phyloP scores from a whole-genome alignment of 2,113 vertebrate genomes.

The Chamaetylas fuelleborni region DNA sequence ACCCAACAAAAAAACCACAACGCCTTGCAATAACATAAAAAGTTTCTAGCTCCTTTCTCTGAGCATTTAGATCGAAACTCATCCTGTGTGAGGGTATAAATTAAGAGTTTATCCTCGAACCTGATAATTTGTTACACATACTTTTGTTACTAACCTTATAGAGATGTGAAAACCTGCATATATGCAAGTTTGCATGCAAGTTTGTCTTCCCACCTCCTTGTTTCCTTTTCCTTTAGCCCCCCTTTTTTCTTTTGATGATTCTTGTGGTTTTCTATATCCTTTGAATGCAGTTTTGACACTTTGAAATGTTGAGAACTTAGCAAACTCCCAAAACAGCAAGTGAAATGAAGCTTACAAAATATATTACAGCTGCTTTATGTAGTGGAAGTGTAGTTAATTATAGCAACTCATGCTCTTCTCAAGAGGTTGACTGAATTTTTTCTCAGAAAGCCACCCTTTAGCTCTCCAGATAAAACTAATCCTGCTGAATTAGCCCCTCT shows the following conservation, averaged over 20 bases:
- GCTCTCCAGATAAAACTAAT: not conserved
- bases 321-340: not conserved
- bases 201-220: not conserved
- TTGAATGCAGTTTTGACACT: not conserved
- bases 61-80: not conserved
- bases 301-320: not conserved
- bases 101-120: not conserved
- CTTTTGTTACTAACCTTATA: not conserved
- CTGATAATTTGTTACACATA: not conserved
- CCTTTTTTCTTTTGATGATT: not conserved
- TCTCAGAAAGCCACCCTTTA: not conserved
- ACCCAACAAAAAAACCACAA: not conserved
- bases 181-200: not conserved
- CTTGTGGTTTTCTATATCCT: not conserved
- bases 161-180: not conserved
- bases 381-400: not conserved
- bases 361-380: not conserved
- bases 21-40: rapidly evolving
- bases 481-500: not conserved
- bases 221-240: not conserved
- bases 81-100: not conserved
- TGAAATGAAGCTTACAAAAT: not conserved
- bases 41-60: not conserved
- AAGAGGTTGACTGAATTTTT: not conserved
- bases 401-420: not conserved